Evolutionary conservation across 1,140 invertebrate genomes (phyloP).

Genomic region (Drosophila kohkoa): DNA sequence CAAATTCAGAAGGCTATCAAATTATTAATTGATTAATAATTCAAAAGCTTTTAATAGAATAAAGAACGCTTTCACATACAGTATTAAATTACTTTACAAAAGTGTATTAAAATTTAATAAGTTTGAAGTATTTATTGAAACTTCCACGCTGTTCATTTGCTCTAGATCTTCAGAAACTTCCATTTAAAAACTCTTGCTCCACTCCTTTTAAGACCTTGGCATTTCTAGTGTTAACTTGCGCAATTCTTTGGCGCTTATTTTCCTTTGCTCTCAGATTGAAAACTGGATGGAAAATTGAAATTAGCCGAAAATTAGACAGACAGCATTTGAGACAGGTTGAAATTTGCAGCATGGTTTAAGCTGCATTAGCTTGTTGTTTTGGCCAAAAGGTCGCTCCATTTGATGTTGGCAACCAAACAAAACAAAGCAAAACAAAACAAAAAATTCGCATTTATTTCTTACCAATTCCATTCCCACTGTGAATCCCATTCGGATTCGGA

Average conservation of each 20-base stretch:
- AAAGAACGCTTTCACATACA: too few species aligned
- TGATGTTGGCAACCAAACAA: conserved; percentile 15
- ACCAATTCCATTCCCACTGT: conserved; percentile 7
- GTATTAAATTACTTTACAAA: too few species aligned
- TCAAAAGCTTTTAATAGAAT: too few species aligned
- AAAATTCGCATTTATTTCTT: conserved; percentile 1
- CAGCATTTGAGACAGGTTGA: conserved; percentile 59
- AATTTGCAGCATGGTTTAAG: conserved; percentile 38
- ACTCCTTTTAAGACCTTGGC: not conserved
- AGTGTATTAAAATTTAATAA: too few species aligned
- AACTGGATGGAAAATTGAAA: conserved; percentile 73
- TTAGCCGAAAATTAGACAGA: conserved; percentile 75
- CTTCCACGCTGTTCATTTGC: too few species aligned
- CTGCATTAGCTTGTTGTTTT: conserved; percentile 37
- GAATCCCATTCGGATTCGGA: conserved; percentile 18
- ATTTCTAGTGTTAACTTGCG: conserved; percentile 61
- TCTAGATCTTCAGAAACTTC: too few species aligned
- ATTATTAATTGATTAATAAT: too few species aligned
- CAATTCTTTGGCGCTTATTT: conserved; percentile 27
- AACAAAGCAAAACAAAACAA: not conserved
- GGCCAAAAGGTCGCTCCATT: conserved; percentile 67
- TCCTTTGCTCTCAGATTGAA: conserved; percentile 52
- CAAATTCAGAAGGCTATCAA: too few species aligned
- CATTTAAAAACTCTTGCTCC: too few species aligned
- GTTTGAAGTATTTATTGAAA: too few species aligned